Percentiles rank a stretch among this genome's conserved stretches.
These are phyloP conservation scores for Stigmatopora argus DNA, from an alignment of 2,113 vertebrate species.

Conservation along the genomic window DNA sequence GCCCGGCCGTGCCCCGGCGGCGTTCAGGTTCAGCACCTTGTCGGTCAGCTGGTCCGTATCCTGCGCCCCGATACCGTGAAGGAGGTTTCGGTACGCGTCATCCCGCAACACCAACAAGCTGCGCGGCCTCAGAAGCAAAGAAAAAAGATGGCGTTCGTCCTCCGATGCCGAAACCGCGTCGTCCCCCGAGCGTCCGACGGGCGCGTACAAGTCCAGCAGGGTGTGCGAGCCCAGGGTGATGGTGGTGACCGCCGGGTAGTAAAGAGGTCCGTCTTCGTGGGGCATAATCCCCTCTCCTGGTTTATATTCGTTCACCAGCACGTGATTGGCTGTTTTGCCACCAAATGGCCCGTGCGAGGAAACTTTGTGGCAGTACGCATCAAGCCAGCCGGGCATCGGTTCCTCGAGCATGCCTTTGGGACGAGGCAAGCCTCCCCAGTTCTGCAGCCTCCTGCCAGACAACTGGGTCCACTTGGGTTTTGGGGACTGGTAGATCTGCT, in stretches of 20 bases:
- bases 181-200: conserved; percentile 50
- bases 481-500: conserved; percentile 81
- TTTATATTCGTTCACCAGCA: conserved; percentile 85
- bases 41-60: conserved; percentile 62
- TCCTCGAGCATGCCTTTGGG: conserved; percentile 81
- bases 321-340: conserved; percentile 80
- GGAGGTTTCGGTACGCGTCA: conserved; percentile 73
- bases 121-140: conserved; percentile 73
- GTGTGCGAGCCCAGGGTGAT: conserved; percentile 85
- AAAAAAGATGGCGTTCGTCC: conserved; percentile 70
- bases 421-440: conserved; percentile 86
- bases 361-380: conserved; percentile 72
- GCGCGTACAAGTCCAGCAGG: conserved; percentile 80
- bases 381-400: conserved; percentile 80
- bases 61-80: conserved; percentile 74
- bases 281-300: conserved; percentile 87
- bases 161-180: conserved; percentile 54
- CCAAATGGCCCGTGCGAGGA: conserved; percentile 76
- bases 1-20: conserved; percentile 44
- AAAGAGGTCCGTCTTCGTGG: conserved; percentile 85
- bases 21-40: conserved; percentile 64
- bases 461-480: conserved; percentile 88
- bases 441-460: conserved; percentile 80
- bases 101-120: conserved; percentile 81
- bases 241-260: conserved; percentile 85